Conservation (phyloP, 2,888 invertebrate species). For the Lithophane ornitopus region DNA sequence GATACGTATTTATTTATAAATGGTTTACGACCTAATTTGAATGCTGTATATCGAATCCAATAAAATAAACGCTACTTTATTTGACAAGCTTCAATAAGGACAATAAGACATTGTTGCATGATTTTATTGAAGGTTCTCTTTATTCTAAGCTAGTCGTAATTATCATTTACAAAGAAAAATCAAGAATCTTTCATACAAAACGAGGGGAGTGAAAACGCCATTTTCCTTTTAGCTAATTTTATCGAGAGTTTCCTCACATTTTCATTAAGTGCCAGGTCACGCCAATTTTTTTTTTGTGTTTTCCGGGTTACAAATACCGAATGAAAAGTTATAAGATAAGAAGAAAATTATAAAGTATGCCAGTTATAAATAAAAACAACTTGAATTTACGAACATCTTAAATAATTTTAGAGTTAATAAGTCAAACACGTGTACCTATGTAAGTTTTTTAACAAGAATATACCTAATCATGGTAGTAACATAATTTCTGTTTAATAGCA, state of each 20-base stretch:
- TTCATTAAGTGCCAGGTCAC: neutral
- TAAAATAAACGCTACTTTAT: slow-evolving; percentile 35
- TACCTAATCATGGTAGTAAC: slow-evolving; percentile 11
- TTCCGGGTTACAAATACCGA: neutral
- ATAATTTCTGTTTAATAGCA: slow-evolving; percentile 28
- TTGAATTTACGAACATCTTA: too few species aligned
- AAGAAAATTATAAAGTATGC: too few species aligned
- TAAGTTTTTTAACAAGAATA: slow-evolving; percentile 6
- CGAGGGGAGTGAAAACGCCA: neutral
- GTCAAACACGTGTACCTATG: neutral
- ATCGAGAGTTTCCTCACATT: neutral
- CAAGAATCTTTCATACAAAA: neutral
- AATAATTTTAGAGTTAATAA: neutral
- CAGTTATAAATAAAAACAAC: neutral
- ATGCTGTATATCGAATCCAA: slow-evolving; percentile 28
- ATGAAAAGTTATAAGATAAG: neutral
- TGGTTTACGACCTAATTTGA: slow-evolving; percentile 48
- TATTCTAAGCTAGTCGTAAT: neutral
- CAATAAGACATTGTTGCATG: slow-evolving; percentile 41
- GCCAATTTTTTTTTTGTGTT: neutral
- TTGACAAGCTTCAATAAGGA: slow-evolving; percentile 21
- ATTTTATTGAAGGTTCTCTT: slow-evolving; percentile 18
- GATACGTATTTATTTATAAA: slow-evolving; percentile 32
- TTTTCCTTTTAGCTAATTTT: neutral
- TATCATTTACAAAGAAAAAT: neutral